A percentile compares a stretch with the other conserved stretches of the same genome.
Conservation (phyloP, 53 echinoderm and acorn worm species). For the Holothuria scabra region DNA sequence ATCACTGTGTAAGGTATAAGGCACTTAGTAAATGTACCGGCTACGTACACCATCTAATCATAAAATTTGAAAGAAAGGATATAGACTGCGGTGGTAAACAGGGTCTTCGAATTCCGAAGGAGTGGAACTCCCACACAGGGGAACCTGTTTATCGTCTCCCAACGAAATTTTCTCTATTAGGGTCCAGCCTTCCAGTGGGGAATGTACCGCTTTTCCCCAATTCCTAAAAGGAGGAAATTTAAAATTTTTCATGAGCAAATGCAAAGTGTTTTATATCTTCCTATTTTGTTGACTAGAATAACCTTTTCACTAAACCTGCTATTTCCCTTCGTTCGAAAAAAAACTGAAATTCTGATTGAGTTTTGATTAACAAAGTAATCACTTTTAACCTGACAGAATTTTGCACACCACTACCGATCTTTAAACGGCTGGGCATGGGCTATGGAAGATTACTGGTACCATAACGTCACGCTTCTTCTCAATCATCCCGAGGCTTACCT, state of each 20-base stretch:
- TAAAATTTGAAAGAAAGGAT: too few relatives aligned
- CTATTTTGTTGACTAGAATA: not conserved
- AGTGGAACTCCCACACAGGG: too few relatives aligned
- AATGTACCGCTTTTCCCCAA: too few relatives aligned
- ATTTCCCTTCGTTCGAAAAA: not conserved
- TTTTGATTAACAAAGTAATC: not conserved
- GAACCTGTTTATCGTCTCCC: too few relatives aligned
- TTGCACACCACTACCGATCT: conserved; percentile 39
- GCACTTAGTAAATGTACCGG: too few relatives aligned
- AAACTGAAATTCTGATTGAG: not conserved
- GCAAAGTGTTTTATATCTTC: not conserved
- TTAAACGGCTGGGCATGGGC: conserved; percentile 45
- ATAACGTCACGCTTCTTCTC: conserved; percentile 19
- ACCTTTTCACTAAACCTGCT: not conserved
- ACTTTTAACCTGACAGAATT: conserved; percentile 7
- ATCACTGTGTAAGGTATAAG: too few relatives aligned
- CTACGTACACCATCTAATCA: too few relatives aligned
- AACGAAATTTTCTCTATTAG: too few relatives aligned
- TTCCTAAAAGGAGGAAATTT: not conserved
- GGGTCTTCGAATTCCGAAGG: too few relatives aligned
- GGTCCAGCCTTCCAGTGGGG: too few relatives aligned
- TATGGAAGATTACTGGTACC: conserved; percentile 20
- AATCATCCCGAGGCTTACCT: not conserved
- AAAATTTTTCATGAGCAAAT: not conserved
- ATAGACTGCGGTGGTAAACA: too few relatives aligned